Base-by-base conservation (phyloP, 2,888 invertebrate species). In the Drosophila pegasa region DNA sequence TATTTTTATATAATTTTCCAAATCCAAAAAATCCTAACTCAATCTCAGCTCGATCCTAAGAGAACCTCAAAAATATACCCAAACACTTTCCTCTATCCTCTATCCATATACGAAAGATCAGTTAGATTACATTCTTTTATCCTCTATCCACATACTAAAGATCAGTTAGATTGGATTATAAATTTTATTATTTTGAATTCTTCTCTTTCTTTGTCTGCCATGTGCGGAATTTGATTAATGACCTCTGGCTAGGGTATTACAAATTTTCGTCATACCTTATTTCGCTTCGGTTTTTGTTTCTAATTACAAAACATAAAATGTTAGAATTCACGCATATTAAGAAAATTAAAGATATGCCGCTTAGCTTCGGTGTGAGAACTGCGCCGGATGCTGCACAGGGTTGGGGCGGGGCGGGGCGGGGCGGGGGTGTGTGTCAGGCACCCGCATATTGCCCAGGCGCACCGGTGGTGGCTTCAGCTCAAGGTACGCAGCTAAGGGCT, bases 271-370 rank as follows among this genome's bases (percentile, higher is more conserved):
- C 41, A 29, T 51, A 8, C 18, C 41, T 16, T 22, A 9, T 33
- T 48, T 33, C 48, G 48, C 22, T 62, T 66, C 45, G 43, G 43
- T 50, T 50, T 54, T 22, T 51, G 35, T 75, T 89, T 86, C 87
- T 86, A 86, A 86, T 89, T 89, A 86, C 80, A 71, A 78, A 79
- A 81, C 73, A 75, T 75, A 88, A 83, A 87, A 89, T 83, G 78
- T 87, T 78, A 60, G 80, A 86, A 88, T 88, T 87, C 89, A 87
- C 88, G 86, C 86, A 80, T 87, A 87, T 89, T 89, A 89, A 65
- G 78, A 84, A 88, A 88, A 87, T 89, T 89, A 83, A 89, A 89
- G 88, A 89, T 87, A 76, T 71, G 86, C 60, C 68, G 61, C 62
- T 78, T 59, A 37, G 62, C 48, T 58, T 40, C 25, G 75, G 37